A percentile compares a stretch with the other conserved stretches of the same genome.
Conservation (phyloP, 2,888 invertebrate species). For the Lasioglossum pauxillum region DNA sequence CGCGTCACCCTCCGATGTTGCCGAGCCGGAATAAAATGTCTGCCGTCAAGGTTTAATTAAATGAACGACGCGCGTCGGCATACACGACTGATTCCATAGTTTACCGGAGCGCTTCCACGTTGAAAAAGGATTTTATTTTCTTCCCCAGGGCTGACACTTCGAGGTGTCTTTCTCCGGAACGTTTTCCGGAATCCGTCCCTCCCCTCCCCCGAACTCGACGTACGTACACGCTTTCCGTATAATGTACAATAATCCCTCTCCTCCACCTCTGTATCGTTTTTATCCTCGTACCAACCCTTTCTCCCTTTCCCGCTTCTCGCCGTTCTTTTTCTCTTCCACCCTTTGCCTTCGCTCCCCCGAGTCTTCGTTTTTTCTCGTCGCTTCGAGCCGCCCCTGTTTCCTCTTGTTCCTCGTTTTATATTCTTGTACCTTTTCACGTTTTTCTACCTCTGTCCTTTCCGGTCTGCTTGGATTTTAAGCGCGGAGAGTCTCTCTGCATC, state of each 20-base stretch:
- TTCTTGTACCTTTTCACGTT: slow-evolving; percentile 10
- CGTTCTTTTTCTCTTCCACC: slow-evolving; percentile 10
- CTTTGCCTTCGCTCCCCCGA: background rate
- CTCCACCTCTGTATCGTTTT: background rate
- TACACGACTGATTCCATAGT: slow-evolving; percentile 48
- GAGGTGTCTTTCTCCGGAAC: slow-evolving; percentile 18
- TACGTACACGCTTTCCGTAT: slow-evolving; percentile 18
- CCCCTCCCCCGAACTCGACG: background rate
- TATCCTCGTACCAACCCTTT: background rate
- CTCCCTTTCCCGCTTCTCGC: background rate
- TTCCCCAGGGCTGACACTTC: slow-evolving; percentile 21
- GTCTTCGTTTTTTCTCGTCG: slow-evolving; percentile 12
- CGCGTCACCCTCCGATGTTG: slow-evolving; percentile 38
- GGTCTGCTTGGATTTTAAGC: slow-evolving; percentile 10
- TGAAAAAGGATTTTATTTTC: slow-evolving; percentile 56
- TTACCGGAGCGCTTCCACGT: slow-evolving; percentile 38
- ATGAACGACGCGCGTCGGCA: slow-evolving; percentile 41
- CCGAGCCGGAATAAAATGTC: slow-evolving; percentile 33
- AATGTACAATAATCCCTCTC: slow-evolving; percentile 40
- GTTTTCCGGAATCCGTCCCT: slow-evolving; percentile 4
- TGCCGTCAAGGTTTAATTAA: slow-evolving; percentile 62
- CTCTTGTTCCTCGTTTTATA: background rate
- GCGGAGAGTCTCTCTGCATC: slow-evolving; percentile 25
- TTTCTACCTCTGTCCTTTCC: background rate
- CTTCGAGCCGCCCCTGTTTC: background rate